These are phyloP conservation scores for Nemurella pictetii DNA, from an alignment of 2,888 invertebrate genomes.

Conservation along the genomic window DNA sequence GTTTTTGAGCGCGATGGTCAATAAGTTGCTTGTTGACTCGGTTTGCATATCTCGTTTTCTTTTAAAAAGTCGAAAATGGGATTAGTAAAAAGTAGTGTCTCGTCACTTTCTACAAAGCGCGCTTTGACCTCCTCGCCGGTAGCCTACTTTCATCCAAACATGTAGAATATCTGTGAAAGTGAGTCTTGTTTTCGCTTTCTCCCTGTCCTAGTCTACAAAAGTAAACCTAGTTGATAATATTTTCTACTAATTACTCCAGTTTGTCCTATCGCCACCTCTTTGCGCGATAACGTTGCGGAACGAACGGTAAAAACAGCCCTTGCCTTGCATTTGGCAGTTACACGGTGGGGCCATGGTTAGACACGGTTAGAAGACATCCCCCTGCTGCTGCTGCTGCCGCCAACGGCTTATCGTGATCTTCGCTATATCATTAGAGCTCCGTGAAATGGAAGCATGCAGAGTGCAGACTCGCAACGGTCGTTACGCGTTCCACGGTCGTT, in stretches of 20 bases:
- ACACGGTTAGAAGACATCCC: neutral
- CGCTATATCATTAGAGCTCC: no score
- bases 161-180: constrained; percentile 40
- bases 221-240: constrained; percentile 12
- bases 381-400: no score
- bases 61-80: constrained; percentile 14
- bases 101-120: constrained; percentile 41
- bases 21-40: neutral
- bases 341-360: no score
- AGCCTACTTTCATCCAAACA: constrained; percentile 38
- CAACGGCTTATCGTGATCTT: no score
- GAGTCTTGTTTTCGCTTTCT: constrained; percentile 42
- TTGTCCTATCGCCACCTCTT: neutral
- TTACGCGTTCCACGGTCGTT: no score
- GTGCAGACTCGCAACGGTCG: constrained; percentile 1
- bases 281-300: neutral
- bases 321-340: neutral
- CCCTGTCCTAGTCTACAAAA: constrained; percentile 36
- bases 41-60: constrained; percentile 13
- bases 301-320: neutral
- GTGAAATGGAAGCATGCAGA: neutral
- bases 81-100: constrained; percentile 39
- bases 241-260: neutral
- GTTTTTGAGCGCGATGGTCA: neutral
- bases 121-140: constrained; percentile 35